phyloP scores from a whole-genome alignment of 2,113 vertebrate species.

The Scatophagus argus region DNA sequence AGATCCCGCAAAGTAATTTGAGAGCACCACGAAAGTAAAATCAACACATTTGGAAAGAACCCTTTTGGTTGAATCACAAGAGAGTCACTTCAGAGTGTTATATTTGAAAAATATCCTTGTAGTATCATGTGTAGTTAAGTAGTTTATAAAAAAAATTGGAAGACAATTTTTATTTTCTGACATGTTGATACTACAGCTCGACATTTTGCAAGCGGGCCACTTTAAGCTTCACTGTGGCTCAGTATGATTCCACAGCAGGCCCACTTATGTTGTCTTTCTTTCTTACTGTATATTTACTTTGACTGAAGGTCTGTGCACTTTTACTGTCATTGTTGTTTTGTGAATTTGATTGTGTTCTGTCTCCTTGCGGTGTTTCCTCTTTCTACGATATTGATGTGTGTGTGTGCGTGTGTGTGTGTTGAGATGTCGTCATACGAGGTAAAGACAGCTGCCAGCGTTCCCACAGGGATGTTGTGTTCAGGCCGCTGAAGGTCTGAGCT shows the following conservation, averaged over 20 bases:
- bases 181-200: neutral
- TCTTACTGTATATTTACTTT: too few species aligned
- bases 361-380: neutral
- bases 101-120: neutral
- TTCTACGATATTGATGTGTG: neutral
- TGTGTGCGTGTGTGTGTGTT: slow-evolving; percentile 17
- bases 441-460: slow-evolving; percentile 93
- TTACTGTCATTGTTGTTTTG: neutral
- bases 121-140: neutral
- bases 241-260: neutral
- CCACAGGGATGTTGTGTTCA: slow-evolving; percentile 92
- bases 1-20: neutral
- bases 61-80: slow-evolving; percentile 1
- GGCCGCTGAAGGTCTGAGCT: slow-evolving; percentile 95
- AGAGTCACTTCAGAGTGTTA: neutral
- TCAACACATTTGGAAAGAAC: neutral
- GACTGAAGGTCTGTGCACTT: neutral
- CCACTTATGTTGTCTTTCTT: neutral
- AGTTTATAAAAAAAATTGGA: neutral
- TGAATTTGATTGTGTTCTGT: neutral
- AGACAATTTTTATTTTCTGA: neutral
- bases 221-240: neutral
- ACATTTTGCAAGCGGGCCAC: neutral
- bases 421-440: slow-evolving; percentile 89
- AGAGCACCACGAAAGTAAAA: slow-evolving; percentile 8